These are phyloP conservation scores for Chloropsis hardwickii DNA, from an alignment of 2,113 vertebrate genomes.

Conservation along the genomic window DNA sequence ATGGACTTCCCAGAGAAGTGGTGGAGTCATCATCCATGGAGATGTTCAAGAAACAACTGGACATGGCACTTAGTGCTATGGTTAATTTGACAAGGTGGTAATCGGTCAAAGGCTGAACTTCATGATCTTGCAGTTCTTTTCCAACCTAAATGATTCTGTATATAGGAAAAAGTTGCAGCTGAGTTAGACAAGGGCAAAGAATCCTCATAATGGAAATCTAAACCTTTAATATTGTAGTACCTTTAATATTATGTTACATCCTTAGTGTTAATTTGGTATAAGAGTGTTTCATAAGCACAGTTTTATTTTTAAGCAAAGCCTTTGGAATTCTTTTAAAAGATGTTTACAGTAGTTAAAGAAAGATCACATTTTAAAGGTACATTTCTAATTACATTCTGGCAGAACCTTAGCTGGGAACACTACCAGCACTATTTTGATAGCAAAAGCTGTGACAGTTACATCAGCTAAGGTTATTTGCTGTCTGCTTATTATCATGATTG, in stretches of 20 bases:
- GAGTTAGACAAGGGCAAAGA: background rate
- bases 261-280: background rate
- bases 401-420: conserved; percentile 19
- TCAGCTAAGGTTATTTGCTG: background rate
- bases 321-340: background rate
- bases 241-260: background rate
- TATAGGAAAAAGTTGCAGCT: background rate
- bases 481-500: background rate
- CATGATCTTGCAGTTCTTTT: background rate
- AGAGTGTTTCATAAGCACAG: background rate
- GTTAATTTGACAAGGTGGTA: background rate
- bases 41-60: background rate
- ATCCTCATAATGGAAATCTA: background rate
- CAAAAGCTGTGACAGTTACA: background rate
- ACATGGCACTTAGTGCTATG: background rate
- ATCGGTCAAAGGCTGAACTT: background rate
- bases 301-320: conserved; percentile 9
- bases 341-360: conserved; percentile 24
- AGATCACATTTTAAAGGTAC: conserved; percentile 6
- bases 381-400: conserved; percentile 16
- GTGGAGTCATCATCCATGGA: background rate
- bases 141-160: background rate
- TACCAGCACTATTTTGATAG: background rate
- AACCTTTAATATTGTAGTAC: background rate
- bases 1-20: background rate